Percentiles rank a stretch among this genome's conserved stretches.
These are phyloP conservation scores for Phallusia fumigata DNA, from an alignment of 23 tunicate genomes.

Conservation along the genomic window DNA sequence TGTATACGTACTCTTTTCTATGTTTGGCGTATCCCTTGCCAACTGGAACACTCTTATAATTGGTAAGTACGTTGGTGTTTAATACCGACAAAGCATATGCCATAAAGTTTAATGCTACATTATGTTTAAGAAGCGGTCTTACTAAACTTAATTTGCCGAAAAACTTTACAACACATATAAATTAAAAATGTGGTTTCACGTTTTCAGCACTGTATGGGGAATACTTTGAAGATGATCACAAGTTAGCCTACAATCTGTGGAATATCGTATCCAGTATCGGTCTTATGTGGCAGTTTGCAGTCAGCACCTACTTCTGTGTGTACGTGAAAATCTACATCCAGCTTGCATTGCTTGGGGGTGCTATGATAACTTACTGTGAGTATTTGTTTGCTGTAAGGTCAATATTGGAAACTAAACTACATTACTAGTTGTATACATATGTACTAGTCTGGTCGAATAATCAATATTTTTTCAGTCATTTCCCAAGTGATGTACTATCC, in stretches of 20 bases:
- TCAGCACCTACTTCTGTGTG: constrained; percentile 49
- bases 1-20: constrained; percentile 32
- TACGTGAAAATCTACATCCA: constrained; percentile 56
- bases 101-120: no score
- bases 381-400: background rate
- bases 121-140: no score
- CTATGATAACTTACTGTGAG: constrained; percentile 42
- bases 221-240: background rate
- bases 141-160: no score
- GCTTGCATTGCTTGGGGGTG: constrained; percentile 19
- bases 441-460: no score
- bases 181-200: no score
- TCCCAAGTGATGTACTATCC: background rate
- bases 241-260: constrained; percentile 45
- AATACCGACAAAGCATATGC: no score
- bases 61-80: background rate
- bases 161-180: no score
- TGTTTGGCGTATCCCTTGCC: constrained; percentile 44
- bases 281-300: constrained; percentile 39
- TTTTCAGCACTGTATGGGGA: background rate
- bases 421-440: background rate
- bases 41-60: constrained; percentile 45
- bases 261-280: constrained; percentile 37
- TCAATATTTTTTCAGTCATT: background rate
- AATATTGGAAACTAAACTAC: background rate